Evolutionary conservation across 2,113 vertebrate species (phyloP), one percentile per base, ranked within the genome.

Genomic region (Agelaius phoeniceus): DNA sequence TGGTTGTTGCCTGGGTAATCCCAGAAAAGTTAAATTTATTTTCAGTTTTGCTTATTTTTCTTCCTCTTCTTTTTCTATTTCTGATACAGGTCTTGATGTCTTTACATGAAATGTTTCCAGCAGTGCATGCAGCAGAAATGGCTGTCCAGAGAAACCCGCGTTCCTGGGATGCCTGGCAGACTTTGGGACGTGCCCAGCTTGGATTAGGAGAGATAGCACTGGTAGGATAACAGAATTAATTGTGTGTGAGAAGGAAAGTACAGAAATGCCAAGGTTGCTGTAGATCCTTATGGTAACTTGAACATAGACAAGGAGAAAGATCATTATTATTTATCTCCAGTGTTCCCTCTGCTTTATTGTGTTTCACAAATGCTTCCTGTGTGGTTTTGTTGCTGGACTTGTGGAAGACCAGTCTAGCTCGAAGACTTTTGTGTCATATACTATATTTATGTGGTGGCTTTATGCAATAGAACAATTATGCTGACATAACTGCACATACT

Each of bases 81-180:
- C 73, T 87, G 61, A 84, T 43, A 2, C 94, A 99, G 99, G 99
- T 99, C 31, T 92, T 99, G 85, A 98, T 99, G 97, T 98, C 98
- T 68, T 97, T 99, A 82, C 99, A 99, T 86, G 99, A 99, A 93
- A 98, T 99, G 96, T 99, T 99, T 82, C 99, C 98, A 65, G 99
- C 99, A 9, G 99, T 99, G 61, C 98, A 99, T 94, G 98, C 99
- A 24, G 99, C 99, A 52, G 99, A 99, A 98, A 99, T 98, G 98
- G 99, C 98, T 23, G 98, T 99, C 57, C 99, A 98, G 95, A 97
- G 98, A 87, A 98, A 98, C 67, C 98, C 99, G 31, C 97, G 98
- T 57, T 99, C 99, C 95, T 99, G 99, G 98, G 99, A 99, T 90
- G 99, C 98, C 52, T 99, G 99, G 99, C 99, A 99, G 93, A 99